Percentiles rank a stretch among this genome's conserved stretches.
These are phyloP conservation scores for Leptonema lineaticorne DNA, from an alignment of 1,140 invertebrate species.

Conservation along the genomic window DNA sequence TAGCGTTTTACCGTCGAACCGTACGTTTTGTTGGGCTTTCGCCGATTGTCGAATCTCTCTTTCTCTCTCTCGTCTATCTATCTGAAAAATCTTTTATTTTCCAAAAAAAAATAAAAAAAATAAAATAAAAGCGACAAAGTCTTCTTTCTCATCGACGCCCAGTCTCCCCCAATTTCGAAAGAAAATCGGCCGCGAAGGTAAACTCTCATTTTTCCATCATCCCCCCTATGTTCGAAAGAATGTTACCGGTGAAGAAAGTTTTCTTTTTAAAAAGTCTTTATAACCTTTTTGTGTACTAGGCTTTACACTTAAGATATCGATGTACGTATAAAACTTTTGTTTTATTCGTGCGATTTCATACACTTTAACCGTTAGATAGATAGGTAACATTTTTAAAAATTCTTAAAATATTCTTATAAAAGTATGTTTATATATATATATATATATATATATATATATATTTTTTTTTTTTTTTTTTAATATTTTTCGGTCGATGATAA, in stretches of 20 bases:
- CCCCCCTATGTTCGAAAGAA: constrained; percentile 24
- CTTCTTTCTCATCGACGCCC: background rate
- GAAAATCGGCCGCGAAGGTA: constrained; percentile 34
- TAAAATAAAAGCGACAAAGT: too few species aligned
- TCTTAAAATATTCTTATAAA: background rate
- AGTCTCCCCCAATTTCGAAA: constrained; percentile 21
- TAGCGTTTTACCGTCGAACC: constrained; percentile 35
- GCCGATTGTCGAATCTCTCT: background rate
- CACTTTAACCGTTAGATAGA: background rate
- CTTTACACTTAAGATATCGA: constrained; percentile 41
- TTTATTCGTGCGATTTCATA: constrained; percentile 4
- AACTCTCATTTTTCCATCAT: constrained; percentile 36
- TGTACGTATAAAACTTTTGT: constrained; percentile 37
- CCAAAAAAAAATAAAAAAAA: constrained; percentile 1
- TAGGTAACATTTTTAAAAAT: background rate
- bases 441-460: too few species aligned
- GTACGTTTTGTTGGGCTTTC: constrained; percentile 31
- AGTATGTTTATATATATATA: too few species aligned
- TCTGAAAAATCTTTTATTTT: constrained; percentile 20
- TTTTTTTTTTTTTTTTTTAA: too few species aligned
- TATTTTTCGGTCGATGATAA: too few species aligned
- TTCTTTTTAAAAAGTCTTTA: constrained; percentile 43
- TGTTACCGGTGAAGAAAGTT: constrained; percentile 41
- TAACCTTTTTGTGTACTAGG: constrained; percentile 41
- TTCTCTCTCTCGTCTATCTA: constrained; percentile 10